Percentiles rank a stretch among this genome's conserved stretches.
phyloP scores from a whole-genome alignment of 1,140 invertebrate species.

The Glomeris maerens region DNA sequence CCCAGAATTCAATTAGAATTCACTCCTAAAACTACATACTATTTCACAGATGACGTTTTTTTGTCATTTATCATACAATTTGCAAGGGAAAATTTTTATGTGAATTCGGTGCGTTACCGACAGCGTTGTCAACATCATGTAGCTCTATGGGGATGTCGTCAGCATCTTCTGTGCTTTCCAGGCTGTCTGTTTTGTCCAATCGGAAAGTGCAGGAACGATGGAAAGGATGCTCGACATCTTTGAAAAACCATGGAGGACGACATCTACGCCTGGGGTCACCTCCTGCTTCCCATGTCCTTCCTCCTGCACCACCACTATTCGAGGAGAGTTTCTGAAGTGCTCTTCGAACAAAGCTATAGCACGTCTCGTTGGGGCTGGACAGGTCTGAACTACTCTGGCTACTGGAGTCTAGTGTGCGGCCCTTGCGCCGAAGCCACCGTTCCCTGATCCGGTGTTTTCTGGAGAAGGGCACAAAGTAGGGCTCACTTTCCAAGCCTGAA shows the following conservation, averaged over 20 bases:
- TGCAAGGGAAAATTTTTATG: too few species aligned
- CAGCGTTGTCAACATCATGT: constrained; percentile 53
- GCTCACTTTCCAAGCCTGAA: constrained; percentile 44
- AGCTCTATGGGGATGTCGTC: constrained; percentile 76
- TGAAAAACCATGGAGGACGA: background rate
- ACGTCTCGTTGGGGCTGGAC: constrained; percentile 80
- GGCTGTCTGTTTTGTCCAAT: constrained; percentile 9
- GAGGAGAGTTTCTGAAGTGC: constrained; percentile 48
- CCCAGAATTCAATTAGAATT: too few species aligned
- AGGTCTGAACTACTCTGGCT: constrained; percentile 61
- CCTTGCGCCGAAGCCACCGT: background rate
- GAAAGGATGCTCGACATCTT: constrained; percentile 28
- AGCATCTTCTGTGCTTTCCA: constrained; percentile 37
- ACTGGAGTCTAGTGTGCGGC: constrained; percentile 7
- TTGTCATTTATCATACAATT: too few species aligned
- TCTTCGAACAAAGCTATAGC: constrained; percentile 79
- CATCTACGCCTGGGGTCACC: background rate
- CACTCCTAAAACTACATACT: too few species aligned
- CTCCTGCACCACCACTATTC: constrained; percentile 10
- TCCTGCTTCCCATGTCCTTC: constrained; percentile 7
- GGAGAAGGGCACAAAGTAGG: constrained; percentile 20
- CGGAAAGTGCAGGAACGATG: too few species aligned
- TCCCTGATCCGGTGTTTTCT: constrained; percentile 3
- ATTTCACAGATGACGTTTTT: too few species aligned
- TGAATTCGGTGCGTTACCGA: too few species aligned